Conservation (phyloP, 1,140 invertebrate species). For the Drosophila pruinosa region DNA sequence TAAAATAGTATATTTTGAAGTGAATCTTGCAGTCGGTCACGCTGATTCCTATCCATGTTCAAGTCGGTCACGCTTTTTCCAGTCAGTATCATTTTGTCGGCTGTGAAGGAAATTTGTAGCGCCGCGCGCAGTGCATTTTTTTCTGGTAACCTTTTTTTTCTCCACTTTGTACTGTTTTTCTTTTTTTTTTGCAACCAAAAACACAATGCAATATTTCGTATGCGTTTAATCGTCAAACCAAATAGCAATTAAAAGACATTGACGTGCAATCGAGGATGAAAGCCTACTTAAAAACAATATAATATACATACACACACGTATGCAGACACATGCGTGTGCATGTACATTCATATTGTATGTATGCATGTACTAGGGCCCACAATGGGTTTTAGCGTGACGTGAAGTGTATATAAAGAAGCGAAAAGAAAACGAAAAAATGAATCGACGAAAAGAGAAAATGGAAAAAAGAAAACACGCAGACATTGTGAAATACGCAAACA, state of each 20-base stretch:
- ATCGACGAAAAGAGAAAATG: constrained; percentile 62
- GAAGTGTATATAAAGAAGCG: constrained; percentile 65
- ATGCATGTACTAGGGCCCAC: constrained; percentile 35
- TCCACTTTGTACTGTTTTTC: constrained; percentile 43
- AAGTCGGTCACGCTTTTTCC: constrained; percentile 22
- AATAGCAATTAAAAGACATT: constrained; percentile 46
- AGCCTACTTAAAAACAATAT: constrained; percentile 40
- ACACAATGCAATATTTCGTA: constrained; percentile 36
- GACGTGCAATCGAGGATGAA: constrained; percentile 36
- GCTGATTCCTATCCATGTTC: neutral
- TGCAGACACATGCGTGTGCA: constrained; percentile 44
- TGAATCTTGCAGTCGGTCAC: neutral
- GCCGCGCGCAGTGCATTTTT: constrained; percentile 75
- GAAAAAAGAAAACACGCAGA: constrained; percentile 56
- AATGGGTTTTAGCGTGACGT: constrained; percentile 71
- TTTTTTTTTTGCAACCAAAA: constrained; percentile 24
- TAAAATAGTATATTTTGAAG: neutral
- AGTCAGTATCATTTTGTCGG: constrained; percentile 56
- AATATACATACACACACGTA: constrained; percentile 65
- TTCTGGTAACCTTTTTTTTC: constrained; percentile 71
- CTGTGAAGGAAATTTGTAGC: constrained; percentile 63
- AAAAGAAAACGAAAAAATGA: constrained; percentile 44
- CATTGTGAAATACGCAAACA: constrained; percentile 61
- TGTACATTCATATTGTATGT: constrained; percentile 38
- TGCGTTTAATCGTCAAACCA: constrained; percentile 4